Conservation (phyloP, 2,888 invertebrate genomes). For the Gerris lacustris region DNA sequence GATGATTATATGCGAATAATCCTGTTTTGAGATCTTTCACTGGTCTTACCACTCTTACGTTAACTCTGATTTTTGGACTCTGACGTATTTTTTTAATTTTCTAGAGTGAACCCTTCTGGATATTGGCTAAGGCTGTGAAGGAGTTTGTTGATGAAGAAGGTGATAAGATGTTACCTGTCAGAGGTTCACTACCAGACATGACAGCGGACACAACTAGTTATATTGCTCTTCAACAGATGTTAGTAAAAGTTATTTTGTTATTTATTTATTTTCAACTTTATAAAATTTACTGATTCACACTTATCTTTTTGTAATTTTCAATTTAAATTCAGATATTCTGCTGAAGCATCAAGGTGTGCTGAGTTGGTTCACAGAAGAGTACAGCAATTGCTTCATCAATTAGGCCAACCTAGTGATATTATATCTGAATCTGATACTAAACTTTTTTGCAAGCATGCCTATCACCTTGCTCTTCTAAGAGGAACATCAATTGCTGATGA, state of each 20-base stretch:
- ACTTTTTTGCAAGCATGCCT: slow-evolving; percentile 77
- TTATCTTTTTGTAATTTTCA: not conserved
- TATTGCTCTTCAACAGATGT: slow-evolving; percentile 75
- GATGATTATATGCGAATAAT: too few relatives aligned
- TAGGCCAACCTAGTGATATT: slow-evolving; percentile 58
- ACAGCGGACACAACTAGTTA: slow-evolving; percentile 86
- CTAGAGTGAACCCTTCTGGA: slow-evolving; percentile 78
- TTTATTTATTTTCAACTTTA: slow-evolving; percentile 2
- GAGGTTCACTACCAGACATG: slow-evolving; percentile 90
- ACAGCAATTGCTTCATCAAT: slow-evolving; percentile 61
- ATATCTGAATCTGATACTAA: slow-evolving; percentile 72
- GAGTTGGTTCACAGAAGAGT: slow-evolving; percentile 70
- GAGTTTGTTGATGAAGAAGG: slow-evolving; percentile 80
- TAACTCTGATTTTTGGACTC: too few relatives aligned
- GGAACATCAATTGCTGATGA: slow-evolving; percentile 68
- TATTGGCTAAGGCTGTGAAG: slow-evolving; percentile 74
- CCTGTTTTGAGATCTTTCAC: too few relatives aligned
- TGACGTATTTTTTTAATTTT: slow-evolving; percentile 25
- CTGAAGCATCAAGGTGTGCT: slow-evolving; percentile 69
- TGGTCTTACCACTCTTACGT: too few relatives aligned
- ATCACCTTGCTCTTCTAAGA: slow-evolving; percentile 62
- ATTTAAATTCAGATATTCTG: slow-evolving; percentile 47
- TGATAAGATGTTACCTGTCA: slow-evolving; percentile 63
- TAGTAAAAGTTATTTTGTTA: slow-evolving; percentile 31
- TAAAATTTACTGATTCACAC: not conserved